Evolutionary conservation across 2,797 vertebrate species (phyloP), one percentile per base, ranked within the genome.

Genomic region (Crypturellus tataupa): DNA sequence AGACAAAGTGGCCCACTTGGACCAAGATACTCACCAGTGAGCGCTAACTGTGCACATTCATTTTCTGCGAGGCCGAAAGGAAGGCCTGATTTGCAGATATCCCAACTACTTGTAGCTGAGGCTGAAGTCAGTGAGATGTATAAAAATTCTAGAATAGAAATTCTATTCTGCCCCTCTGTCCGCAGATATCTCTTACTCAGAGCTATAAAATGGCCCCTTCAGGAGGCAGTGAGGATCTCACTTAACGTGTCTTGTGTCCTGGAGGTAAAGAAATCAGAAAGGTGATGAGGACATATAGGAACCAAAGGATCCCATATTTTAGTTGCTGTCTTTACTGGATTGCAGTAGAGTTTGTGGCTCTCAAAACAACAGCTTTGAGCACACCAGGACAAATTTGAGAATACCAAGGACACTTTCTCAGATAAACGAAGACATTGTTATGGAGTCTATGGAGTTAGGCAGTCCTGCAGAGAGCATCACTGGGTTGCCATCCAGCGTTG

Each of bases 21-120:
- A 37, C 19, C 10, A 23, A 64, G 31, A 8, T 21, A 63, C 51
- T 42, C 49, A 33, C 29, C 40, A 21, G 33, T n/a, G 39, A 59
- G 49, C 21, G 11, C 29, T 8, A n/a, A 63, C 49, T 42, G n/a
- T 10, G 1, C 44, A 29, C 6, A 0, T 56, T 56, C 25, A 39
- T 44, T 81, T 55, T 77, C 49, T 59, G 53, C 4, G 49, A 55
- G n/a, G 0, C 25, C 6, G 5, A 59, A 79, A 64, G 10, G 68
- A 55, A 79, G 63, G 64, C 40, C 47, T 51, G 12, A 4, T 62
- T 21, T 84, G 40, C 25, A 16, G 70, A 25, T 67, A 29, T 46
- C 53, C 59, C 29, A 37, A 40, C 25, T 37, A 35, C 5, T 49
- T 17, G 6, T 23, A 62, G 29, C 40, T 58, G 59, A 87, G 53